Conservation (phyloP, 2,888 invertebrate species). For the Xanthostigma xanthostigma region DNA sequence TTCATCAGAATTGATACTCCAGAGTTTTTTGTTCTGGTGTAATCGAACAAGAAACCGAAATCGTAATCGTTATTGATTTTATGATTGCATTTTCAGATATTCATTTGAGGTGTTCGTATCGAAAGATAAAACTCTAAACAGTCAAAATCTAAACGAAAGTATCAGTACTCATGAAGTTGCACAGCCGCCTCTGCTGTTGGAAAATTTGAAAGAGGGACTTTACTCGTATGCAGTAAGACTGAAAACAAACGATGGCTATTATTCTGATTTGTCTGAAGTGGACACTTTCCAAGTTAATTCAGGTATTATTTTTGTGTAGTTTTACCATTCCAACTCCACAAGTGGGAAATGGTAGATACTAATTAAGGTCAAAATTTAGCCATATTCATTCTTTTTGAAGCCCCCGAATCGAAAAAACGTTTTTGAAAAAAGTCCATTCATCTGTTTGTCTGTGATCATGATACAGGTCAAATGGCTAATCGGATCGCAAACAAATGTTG, state of each 20-base stretch:
- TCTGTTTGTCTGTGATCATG: too few relatives aligned
- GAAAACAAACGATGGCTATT: constrained; percentile 42
- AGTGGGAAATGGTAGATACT: too few relatives aligned
- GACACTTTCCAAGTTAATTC: constrained; percentile 24
- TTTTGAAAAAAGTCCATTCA: too few relatives aligned
- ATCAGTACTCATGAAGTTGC: constrained; percentile 30
- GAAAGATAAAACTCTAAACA: constrained; percentile 33
- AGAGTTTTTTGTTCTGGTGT: constrained; percentile 2
- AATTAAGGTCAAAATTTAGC: too few relatives aligned
- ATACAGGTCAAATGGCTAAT: too few relatives aligned
- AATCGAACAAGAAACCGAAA: neutral
- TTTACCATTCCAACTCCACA: too few relatives aligned
- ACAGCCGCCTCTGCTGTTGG: constrained; percentile 39
- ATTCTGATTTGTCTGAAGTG: constrained; percentile 45
- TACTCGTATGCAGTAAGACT: constrained; percentile 50
- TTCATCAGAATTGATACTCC: too few relatives aligned
- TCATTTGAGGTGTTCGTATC: constrained; percentile 52
- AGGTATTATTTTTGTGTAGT: constrained; percentile 19
- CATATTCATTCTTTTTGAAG: too few relatives aligned
- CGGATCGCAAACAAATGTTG: too few relatives aligned
- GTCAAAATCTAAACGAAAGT: constrained; percentile 30
- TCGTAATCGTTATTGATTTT: neutral
- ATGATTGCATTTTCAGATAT: constrained; percentile 24
- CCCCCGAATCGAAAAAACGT: too few relatives aligned
- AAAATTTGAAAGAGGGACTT: constrained; percentile 33